Evolutionary conservation across 2,113 vertebrate genomes (phyloP), one percentile per base, ranked within the genome.

Genomic region (Carassius gibelio): DNA sequence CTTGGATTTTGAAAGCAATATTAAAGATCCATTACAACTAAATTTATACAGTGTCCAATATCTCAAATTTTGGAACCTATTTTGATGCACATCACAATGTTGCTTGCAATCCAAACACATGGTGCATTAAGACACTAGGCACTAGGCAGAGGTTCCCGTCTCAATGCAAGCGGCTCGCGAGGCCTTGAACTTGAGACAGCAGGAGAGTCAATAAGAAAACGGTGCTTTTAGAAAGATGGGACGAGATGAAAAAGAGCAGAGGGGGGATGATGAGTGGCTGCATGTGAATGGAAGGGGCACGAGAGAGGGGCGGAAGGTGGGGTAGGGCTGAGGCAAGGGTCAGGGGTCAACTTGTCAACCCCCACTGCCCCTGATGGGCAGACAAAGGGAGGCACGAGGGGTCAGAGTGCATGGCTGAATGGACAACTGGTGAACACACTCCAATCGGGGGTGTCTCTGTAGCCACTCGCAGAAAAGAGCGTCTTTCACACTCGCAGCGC

Each of bases 121-220:
- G 62, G 9, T 72, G 52, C 15, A 78, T 59, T 72, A 85, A 72
- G 61, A 34, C 26, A 76, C n/a, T 50, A 30, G 52, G n/a, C 62
- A 69, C n/a, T 50, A 30, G 66, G n/a, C 62, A 69, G 8, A 79
- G 85, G 82, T 89, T 85, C 36, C 87, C 78, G 90, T 83, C 87
- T 87, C 71, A 36, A 62, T 83, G 57, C 34, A 23, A 42, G 80
- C 80, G 89, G 75, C 76, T 79, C 2, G 66, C 88, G n/a, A 66
- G 91, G 92, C 93, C 94, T 94, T 95, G 94, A 95, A 95, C 94
- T 95, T 95, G 94, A 94, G 94, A 94, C 92, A 72, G 90, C 92
- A 86, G 83, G 83, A 82, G 14, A 92, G 88, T 90, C 91, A 90
- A 87, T 84, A 84, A 77, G 82, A 55, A 59, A 74, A 55, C 9